Evolutionary conservation across 2,113 vertebrate genomes (phyloP).

Genomic region (Todiramphus chloris): DNA sequence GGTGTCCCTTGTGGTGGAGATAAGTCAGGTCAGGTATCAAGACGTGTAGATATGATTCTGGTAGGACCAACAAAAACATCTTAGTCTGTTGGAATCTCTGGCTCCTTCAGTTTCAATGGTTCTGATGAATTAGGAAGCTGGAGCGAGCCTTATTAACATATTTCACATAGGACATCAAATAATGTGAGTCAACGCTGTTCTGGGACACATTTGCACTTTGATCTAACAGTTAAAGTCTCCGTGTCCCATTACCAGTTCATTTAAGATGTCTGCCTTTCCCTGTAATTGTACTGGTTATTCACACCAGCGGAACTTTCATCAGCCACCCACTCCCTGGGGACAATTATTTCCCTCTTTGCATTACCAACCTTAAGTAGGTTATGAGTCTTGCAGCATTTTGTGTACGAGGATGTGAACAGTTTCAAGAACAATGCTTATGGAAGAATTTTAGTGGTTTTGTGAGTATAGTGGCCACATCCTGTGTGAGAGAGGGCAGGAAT

Average conservation of each 20-base stretch:
- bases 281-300: conserved; percentile 49
- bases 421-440: background rate
- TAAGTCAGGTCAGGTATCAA: background rate
- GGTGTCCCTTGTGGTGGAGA: background rate
- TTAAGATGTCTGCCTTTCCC: conserved; percentile 8
- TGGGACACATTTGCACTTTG: background rate
- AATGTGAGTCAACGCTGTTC: background rate
- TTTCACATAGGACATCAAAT: conserved; percentile 26
- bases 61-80: background rate
- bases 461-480: background rate
- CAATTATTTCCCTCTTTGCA: conserved; percentile 3
- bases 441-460: background rate
- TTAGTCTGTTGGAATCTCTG: background rate
- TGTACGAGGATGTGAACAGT: background rate
- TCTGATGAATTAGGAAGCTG: background rate
- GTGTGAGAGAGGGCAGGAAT: background rate
- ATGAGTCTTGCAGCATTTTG: background rate
- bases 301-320: conserved; percentile 18
- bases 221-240: conserved; percentile 46
- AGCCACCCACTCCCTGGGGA: background rate
- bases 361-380: background rate
- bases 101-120: background rate
- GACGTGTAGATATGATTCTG: background rate
- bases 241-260: background rate
- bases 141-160: background rate